Conservation (phyloP, 2,113 vertebrate genomes). For the Pica pica region DNA sequence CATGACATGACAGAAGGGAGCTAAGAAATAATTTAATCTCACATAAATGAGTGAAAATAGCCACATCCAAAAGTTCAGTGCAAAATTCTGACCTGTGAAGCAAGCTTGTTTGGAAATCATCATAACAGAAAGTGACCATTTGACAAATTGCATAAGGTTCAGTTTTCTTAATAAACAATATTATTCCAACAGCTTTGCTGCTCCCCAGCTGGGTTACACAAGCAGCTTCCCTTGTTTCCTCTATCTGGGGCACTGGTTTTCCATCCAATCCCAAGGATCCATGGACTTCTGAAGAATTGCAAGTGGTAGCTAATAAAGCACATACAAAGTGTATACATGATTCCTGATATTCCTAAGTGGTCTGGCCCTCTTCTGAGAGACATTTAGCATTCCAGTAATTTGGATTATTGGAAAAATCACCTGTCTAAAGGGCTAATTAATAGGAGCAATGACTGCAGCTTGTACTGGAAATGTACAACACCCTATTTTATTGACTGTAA, state of each 20-base stretch:
- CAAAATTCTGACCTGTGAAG: background rate
- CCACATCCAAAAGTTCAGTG: background rate
- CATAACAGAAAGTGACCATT: background rate
- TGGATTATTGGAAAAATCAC: background rate
- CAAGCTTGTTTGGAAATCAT: background rate
- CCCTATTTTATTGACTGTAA: background rate
- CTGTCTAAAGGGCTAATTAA: background rate
- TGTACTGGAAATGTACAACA: background rate
- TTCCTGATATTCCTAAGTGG: background rate
- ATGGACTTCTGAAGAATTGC: background rate
- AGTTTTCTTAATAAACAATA: background rate
- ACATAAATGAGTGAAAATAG: conserved; percentile 17
- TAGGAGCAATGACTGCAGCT: background rate
- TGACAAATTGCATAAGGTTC: background rate
- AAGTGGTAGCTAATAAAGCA: background rate
- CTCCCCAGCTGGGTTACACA: background rate
- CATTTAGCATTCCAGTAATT: background rate
- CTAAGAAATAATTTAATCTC: conserved; percentile 44
- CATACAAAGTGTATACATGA: background rate
- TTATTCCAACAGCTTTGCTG: background rate
- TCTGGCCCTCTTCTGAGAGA: background rate
- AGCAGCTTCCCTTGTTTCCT: background rate
- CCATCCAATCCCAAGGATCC: background rate
- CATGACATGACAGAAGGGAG: conserved; percentile 27
- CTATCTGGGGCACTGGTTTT: background rate